Base-by-base conservation (phyloP, 2,797 vertebrate genomes). In the Neomorphus geoffroyi region DNA sequence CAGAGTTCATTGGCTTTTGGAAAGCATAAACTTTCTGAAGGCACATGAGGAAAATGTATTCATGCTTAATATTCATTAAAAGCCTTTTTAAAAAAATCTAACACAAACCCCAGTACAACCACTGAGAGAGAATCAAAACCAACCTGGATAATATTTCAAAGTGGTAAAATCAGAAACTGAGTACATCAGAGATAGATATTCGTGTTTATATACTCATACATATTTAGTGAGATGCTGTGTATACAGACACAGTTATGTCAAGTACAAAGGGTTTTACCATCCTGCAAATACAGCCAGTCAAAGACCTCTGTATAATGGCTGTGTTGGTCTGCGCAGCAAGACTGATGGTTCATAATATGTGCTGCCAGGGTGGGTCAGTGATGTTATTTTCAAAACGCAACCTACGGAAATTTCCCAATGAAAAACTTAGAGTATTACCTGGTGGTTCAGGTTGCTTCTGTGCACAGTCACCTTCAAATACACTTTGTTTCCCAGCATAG, bases 121-220 rank as follows among this genome's bases (percentile, higher is more conserved):
- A 21, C 60, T 69, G 71, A 72, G 41, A 81, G 46, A 77, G 24
- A 72, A 67, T 48, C 32, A 86, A 71, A 78, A 43, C 0, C 35
- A 93, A 87, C 28, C 45, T 86, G 60, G n/a, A 74, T 89, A 74
- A 35, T 86, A 74, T 70, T 96, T 95, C 51, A 35, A 78, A 94
- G 56, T 24, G 23, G 18, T 46, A 21, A 61, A 84, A 33, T 81
- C 51, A 53, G 66, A 84, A 84, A 66, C 17, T 7, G 54, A 46
- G 32, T 53, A 57, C 22, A 14, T 37, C 51, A 57, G 72, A 58
- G 61, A 26, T 8, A 66, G 33, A 26, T 80, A n/a, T 35, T 89
- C 7, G 9, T 57, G 48, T 79, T 88, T 84, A 66, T 50, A 30
- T 65, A n/a, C 10, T 56, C 43, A 45, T 64, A n/a, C 18, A 32